These are phyloP conservation scores for Thamnaconus septentrionalis DNA, from an alignment of 2,113 vertebrate genomes.

Conservation along the genomic window DNA sequence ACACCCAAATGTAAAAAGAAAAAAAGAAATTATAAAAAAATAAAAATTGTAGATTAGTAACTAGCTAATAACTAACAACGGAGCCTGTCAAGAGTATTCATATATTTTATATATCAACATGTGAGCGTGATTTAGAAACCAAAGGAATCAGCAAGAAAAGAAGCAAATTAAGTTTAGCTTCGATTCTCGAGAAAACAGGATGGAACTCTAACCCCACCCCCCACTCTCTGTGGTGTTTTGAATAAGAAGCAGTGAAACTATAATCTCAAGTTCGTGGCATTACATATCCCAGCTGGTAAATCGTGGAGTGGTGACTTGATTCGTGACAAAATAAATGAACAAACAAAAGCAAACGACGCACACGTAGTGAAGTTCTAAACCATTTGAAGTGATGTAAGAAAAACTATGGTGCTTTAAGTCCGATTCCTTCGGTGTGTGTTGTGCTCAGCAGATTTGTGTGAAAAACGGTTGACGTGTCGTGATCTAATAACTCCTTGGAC, in stretches of 20 bases:
- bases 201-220: not conserved
- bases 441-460: slow-evolving; percentile 59
- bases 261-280: slow-evolving; percentile 42
- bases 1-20: slow-evolving; percentile 5
- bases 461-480: slow-evolving; percentile 65
- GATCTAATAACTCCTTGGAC: slow-evolving; percentile 56
- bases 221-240: not conserved
- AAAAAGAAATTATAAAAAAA: too few relatives aligned
- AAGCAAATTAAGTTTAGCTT: too few relatives aligned
- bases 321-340: slow-evolving; percentile 43
- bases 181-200: too few relatives aligned
- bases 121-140: too few relatives aligned
- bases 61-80: slow-evolving; percentile 4
- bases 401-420: slow-evolving; percentile 32
- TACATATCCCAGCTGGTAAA: slow-evolving; percentile 59
- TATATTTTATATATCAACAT: not conserved
- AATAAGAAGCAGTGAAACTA: slow-evolving; percentile 3
- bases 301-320: slow-evolving; percentile 55
- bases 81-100: slow-evolving; percentile 5
- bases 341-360: not conserved
- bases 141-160: too few relatives aligned
- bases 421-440: slow-evolving; percentile 38
- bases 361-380: slow-evolving; percentile 45
- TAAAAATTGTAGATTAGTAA: slow-evolving; percentile 9
- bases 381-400: slow-evolving; percentile 57